Evolutionary conservation across 2,113 vertebrate genomes (phyloP), one percentile per base, ranked within the genome.

Genomic region (Pionites leucogaster): DNA sequence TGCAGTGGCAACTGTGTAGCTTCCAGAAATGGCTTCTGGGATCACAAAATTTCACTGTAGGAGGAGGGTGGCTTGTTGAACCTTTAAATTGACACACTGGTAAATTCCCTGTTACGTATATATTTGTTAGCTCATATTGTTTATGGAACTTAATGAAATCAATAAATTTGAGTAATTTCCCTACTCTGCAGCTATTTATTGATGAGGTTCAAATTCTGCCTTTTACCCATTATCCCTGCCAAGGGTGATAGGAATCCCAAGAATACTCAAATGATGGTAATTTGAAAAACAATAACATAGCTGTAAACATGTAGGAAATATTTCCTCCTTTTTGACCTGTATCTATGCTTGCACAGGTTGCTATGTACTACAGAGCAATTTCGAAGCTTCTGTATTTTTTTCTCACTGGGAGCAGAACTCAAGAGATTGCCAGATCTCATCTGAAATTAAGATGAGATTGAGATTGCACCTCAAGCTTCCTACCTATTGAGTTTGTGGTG

Each of bases 371-470:
- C 57, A 78, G 25, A 49, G 11, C 6, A 75, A 47, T 64, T 52
- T 59, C 53, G 37, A 92, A 19, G 7, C 10, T 78, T 78, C 52
- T 82, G 23, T 37, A 5, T 55, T 33, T 75, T 85, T 86, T 86
- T 74, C 81, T 76, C 46, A 0, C 22, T 91, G 49, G 29, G 12
- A 83, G 16, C 63, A 69, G 68, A 77, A 67, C 9, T 83, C 49
- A 59, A 60, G 46, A 55, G 13, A 59, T 86, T 70, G 17, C 37
- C 50, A 81, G 53, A 39, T 69, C 72, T 80, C 25, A 27, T 82
- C 37, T 83, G 41, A 62, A 47, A 1, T 5, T 59, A 52, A 88
- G 33, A 88, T 28, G 19, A 0, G 0, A 46, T n/a, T 44, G 44
- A 72, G 49, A 74, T 52, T 77, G 29, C 11, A 69, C 59, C 31